Conservation (phyloP, 2,888 invertebrate genomes). For the Meteorus colon region DNA sequence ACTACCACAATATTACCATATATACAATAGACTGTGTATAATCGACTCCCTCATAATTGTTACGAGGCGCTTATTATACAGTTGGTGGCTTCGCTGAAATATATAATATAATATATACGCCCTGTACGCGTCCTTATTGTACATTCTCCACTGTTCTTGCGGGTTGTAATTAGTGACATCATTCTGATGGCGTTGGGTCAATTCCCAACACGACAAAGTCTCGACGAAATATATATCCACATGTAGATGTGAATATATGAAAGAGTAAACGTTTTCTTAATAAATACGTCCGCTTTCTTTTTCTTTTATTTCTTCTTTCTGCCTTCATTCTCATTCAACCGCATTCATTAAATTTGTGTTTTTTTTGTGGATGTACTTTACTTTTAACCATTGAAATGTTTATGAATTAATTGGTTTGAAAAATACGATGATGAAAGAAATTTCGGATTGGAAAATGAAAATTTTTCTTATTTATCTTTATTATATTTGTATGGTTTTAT, state of each 20-base stretch:
- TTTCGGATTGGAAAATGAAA: not conserved
- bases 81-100: not conserved
- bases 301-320: not conserved
- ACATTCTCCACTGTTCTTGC: slow-evolving; percentile 51
- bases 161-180: slow-evolving; percentile 72
- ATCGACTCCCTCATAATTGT: no score
- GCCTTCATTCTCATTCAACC: slow-evolving; percentile 18
- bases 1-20: no score
- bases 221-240: slow-evolving; percentile 36
- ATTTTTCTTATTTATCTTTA: not conserved
- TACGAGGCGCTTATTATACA: no score
- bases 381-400: not conserved
- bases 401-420: slow-evolving; percentile 10
- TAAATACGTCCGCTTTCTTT: slow-evolving; percentile 13
- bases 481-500: slow-evolving; percentile 17
- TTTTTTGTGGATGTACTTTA: not conserved
- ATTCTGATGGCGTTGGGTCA: slow-evolving; percentile 68
- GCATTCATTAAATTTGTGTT: slow-evolving; percentile 10
- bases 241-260: slow-evolving; percentile 19
- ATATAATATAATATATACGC: slow-evolving; percentile 21
- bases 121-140: slow-evolving; percentile 4
- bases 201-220: slow-evolving; percentile 62
- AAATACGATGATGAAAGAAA: not conserved
- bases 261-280: slow-evolving; percentile 12
- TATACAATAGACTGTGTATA: no score